Percentiles rank a stretch among this genome's conserved stretches.
phyloP scores from a whole-genome alignment of 2,797 vertebrate genomes.

The Sebastes miniatus region DNA sequence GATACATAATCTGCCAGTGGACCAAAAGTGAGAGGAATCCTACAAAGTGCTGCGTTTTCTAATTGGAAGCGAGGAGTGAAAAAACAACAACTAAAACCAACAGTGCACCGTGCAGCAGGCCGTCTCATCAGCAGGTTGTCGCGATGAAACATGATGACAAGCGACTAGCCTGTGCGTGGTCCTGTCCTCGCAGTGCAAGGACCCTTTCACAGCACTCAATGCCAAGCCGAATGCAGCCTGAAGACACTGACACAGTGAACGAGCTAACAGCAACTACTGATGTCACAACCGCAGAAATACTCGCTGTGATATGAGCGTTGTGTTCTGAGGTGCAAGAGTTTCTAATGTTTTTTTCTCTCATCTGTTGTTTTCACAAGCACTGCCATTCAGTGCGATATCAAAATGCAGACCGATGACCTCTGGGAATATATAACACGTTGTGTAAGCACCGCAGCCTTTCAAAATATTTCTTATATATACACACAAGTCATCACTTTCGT shows the following conservation, averaged over 20 bases:
- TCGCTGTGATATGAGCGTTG: neutral
- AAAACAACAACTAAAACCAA: neutral
- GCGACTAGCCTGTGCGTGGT: neutral
- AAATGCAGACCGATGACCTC: neutral
- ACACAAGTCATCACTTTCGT: neutral
- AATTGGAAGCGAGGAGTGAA: neutral
- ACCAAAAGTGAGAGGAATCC: neutral
- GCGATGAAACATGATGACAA: slow-evolving; percentile 11
- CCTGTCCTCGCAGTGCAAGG: slow-evolving; percentile 17
- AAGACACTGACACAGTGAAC: slow-evolving; percentile 30
- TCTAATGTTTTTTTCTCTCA: neutral
- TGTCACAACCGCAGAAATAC: slow-evolving; percentile 20
- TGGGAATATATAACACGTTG: slow-evolving; percentile 13
- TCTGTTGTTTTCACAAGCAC: neutral
- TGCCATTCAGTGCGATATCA: neutral
- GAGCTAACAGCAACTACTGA: slow-evolving; percentile 5
- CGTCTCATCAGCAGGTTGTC: neutral
- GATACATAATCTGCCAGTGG: neutral
- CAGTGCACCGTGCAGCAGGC: neutral
- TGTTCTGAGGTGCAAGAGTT: neutral
- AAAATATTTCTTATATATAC: neutral
- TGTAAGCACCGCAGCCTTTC: neutral
- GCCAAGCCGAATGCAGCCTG: slow-evolving; percentile 2
- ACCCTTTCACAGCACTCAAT: slow-evolving; percentile 27
- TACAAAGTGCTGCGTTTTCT: neutral